A percentile compares a stretch with the other conserved stretches of the same genome.
Evolutionary conservation across 1,140 invertebrate species (phyloP).

Genomic region (Scaptomyza hsui): DNA sequence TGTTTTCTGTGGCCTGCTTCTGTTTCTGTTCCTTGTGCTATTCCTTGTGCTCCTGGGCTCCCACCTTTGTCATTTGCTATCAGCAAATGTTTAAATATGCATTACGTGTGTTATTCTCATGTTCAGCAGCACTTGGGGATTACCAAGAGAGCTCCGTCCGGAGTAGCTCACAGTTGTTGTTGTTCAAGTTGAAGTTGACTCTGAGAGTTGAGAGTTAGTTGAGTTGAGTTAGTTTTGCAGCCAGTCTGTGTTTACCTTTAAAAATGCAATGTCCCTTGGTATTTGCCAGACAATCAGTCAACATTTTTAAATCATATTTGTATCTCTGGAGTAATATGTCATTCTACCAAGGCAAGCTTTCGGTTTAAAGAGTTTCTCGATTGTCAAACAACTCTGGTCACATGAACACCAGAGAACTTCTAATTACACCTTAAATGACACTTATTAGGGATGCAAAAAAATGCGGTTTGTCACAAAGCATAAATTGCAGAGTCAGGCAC

Average conservation of each 20-base stretch:
- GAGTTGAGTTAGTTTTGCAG: conserved; percentile 18
- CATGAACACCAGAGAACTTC: conserved; percentile 9
- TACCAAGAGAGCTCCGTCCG: conserved; percentile 55
- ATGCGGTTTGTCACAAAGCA: conserved; percentile 22
- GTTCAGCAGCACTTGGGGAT: conserved; percentile 81
- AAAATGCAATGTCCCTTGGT: conserved; percentile 63
- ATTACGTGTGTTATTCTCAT: conserved; percentile 81
- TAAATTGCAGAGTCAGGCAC: conserved; percentile 40
- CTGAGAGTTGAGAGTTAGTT: conserved; percentile 1
- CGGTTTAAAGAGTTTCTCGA: too few relatives aligned
- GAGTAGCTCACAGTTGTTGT: conserved; percentile 33
- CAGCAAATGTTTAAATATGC: conserved; percentile 83
- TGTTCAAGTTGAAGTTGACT: conserved; percentile 11
- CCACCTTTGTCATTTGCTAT: conserved; percentile 81
- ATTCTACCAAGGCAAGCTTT: conserved; percentile 1
- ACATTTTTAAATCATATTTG: conserved; percentile 17
- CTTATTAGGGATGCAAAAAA: conserved; percentile 62
- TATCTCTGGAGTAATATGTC: conserved; percentile 23
- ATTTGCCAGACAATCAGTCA: conserved; percentile 41
- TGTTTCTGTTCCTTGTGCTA: conserved; percentile 14
- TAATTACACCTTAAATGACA: conserved; percentile 60
- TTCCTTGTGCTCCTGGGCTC: conserved; percentile 22
- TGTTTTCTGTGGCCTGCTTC: conserved; percentile 51
- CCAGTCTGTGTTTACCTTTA: conserved; percentile 45
- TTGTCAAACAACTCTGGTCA: conserved; percentile 11